Evolutionary conservation across 2,888 invertebrate species (phyloP).

Genomic region (Trachelus troglodyta): DNA sequence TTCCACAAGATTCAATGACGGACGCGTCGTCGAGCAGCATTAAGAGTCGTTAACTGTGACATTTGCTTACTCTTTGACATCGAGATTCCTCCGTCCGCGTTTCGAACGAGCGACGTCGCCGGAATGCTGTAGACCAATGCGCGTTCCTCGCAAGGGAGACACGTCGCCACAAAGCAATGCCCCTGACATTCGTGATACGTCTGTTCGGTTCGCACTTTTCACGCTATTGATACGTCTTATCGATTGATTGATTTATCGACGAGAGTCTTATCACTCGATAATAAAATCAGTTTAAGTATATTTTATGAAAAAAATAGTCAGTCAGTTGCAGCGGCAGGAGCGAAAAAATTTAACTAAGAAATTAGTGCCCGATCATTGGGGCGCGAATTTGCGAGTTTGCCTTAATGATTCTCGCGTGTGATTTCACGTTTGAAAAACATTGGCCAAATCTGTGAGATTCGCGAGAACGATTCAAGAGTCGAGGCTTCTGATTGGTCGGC

Average conservation of each 20-base stretch:
- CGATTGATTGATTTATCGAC: neutral
- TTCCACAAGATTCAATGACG: neutral
- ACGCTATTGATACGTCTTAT: neutral
- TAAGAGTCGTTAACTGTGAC: neutral
- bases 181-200: neutral
- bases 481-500: neutral
- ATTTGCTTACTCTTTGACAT: neutral
- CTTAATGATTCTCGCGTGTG: no score
- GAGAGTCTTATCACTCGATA: neutral
- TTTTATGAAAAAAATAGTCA: neutral
- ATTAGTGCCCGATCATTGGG: no score
- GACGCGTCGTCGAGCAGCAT: neutral
- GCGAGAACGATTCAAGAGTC: no score
- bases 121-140: neutral
- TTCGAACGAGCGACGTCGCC: neutral
- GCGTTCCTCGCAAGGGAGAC: neutral
- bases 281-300: neutral
- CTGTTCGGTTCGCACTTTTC: neutral
- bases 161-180: neutral
- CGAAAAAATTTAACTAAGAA: neutral
- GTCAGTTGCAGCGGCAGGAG: no score
- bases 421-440: no score
- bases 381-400: no score
- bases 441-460: no score
- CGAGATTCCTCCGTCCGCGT: neutral